These are phyloP conservation scores for Triplophysa bombifrons DNA, from an alignment of 2,797 vertebrate species.

Conservation along the genomic window DNA sequence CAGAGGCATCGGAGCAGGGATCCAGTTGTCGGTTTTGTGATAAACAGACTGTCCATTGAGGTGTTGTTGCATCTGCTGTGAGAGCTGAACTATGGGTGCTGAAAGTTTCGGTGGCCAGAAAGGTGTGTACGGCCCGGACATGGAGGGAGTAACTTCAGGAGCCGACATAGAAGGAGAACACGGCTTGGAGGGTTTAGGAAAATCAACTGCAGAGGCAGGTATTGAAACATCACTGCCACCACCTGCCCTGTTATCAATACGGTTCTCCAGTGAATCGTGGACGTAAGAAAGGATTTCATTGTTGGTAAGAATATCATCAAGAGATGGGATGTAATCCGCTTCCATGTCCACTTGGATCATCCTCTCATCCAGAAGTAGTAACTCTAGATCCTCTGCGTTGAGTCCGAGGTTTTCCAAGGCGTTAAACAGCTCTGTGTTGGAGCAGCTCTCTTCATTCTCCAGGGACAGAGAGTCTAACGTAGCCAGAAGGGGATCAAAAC, in stretches of 20 bases:
- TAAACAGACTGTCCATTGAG: conserved; percentile 34
- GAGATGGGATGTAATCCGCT: conserved; percentile 62
- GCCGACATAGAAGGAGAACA: conserved; percentile 1
- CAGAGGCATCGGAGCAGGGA: not conserved
- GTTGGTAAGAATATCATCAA: conserved; percentile 73
- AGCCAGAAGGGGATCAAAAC: conserved; percentile 75
- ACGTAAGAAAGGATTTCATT: conserved; percentile 76
- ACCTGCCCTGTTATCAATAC: conserved; percentile 32
- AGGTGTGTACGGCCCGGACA: conserved; percentile 23
- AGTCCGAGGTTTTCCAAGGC: conserved; percentile 78
- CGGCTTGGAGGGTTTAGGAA: conserved; percentile 7
- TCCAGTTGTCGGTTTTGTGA: conserved; percentile 45
- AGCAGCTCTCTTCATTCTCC: conserved; percentile 71
- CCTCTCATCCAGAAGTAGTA: conserved; percentile 80
- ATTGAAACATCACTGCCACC: conserved; percentile 29
- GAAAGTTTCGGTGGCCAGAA: conserved; percentile 55
- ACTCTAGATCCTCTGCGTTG: conserved; percentile 79
- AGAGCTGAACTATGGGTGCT: conserved; percentile 73
- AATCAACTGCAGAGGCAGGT: conserved; percentile 11
- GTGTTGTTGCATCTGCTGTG: conserved; percentile 75
- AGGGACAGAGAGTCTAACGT: conserved; percentile 78
- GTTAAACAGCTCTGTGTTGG: conserved; percentile 77
- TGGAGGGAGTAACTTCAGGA: conserved; percentile 12
- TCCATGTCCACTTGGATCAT: conserved; percentile 80
- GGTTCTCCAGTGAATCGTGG: conserved; percentile 70